Percentiles rank a stretch among this genome's conserved stretches.
Conservation (phyloP, 2,888 invertebrate genomes). For the Plagodis pulveraria region DNA sequence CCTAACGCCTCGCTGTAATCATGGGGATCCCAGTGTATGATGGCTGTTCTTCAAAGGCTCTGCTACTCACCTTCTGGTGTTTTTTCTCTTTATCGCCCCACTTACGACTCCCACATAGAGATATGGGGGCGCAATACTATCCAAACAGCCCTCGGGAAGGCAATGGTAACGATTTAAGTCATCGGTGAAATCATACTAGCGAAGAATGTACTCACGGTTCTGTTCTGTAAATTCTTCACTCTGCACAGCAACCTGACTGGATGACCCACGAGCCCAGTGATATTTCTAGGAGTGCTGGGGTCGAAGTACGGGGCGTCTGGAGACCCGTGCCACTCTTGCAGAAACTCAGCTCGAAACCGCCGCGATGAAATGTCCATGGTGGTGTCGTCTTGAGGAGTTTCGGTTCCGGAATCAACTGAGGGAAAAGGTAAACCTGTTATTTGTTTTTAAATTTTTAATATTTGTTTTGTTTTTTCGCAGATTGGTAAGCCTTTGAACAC, state of each 20-base stretch:
- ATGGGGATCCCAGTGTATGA: no score
- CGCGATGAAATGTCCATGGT: conserved; percentile 74
- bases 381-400: conserved; percentile 83
- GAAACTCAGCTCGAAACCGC: conserved; percentile 73
- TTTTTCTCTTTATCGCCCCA: no score
- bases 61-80: no score
- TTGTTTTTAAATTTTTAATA: no score
- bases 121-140: no score
- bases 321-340: conserved; percentile 73
- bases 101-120: no score
- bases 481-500: no score
- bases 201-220: conserved; percentile 88
- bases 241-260: conserved; percentile 92
- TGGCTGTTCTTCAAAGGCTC: no score
- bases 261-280: conserved; percentile 94
- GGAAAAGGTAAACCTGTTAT: background rate
- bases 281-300: conserved; percentile 90
- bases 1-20: no score
- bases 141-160: background rate
- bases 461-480: no score
- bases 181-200: no score
- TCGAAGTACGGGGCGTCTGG: conserved; percentile 91
- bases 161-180: no score
- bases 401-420: conserved; percentile 84
- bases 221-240: conserved; percentile 94